Evolutionary conservation across 2,888 invertebrate species (phyloP).

Genomic region (Petrolisthes cinctipes): DNA sequence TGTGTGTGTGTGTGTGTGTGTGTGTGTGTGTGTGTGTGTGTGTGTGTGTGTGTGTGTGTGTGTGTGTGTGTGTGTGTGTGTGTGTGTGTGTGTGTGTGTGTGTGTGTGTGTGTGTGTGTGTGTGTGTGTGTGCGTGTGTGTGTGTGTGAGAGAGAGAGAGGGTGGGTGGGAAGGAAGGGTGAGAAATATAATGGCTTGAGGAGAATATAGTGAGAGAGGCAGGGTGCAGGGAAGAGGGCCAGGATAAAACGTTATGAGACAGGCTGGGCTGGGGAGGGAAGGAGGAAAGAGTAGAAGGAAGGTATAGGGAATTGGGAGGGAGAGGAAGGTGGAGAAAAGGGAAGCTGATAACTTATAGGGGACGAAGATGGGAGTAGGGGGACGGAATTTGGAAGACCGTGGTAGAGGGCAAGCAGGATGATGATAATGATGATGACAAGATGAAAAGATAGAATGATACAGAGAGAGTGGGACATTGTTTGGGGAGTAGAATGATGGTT

Average conservation of each 20-base stretch:
- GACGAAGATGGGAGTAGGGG: not conserved
- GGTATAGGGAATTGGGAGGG: not conserved
- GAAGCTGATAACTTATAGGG: not conserved
- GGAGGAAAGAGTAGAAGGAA: not conserved
- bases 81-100: not conserved
- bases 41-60: slow-evolving; percentile 18
- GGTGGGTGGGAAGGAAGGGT: not conserved
- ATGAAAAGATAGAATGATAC: no score
- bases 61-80: not conserved
- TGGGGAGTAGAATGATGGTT: no score
- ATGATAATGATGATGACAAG: no score
- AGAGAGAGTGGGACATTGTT: no score
- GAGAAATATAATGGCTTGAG: not conserved
- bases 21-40: slow-evolving; percentile 18
- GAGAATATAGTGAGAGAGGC: not conserved
- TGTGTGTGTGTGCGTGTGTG: not conserved
- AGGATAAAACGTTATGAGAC: not conserved
- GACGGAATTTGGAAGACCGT: no score
- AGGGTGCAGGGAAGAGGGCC: not conserved
- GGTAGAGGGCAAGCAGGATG: not conserved
- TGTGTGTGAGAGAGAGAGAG: not conserved
- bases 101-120: not conserved
- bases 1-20: slow-evolving; percentile 6
- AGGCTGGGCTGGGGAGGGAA: not conserved
- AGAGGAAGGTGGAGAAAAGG: not conserved